A percentile compares a stretch with the other conserved stretches of the same genome.
Conservation (phyloP, 2,797 vertebrate species). For the Molossus molossus region DNA sequence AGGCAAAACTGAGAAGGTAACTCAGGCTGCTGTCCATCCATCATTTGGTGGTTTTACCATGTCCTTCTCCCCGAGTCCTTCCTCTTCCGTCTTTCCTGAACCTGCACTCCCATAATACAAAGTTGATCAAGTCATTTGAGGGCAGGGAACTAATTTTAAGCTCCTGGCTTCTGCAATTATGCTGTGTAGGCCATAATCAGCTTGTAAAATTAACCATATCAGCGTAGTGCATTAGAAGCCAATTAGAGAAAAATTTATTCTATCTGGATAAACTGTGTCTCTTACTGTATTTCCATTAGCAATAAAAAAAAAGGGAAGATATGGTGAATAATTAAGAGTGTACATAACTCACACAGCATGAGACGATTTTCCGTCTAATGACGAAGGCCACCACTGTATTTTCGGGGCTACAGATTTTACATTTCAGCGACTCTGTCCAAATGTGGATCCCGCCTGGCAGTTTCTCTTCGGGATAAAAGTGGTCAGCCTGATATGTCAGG, state of each 20-base stretch:
- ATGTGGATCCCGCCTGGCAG: neutral
- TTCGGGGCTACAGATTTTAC: neutral
- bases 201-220: conserved; percentile 22
- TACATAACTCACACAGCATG: neutral
- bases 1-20: conserved; percentile 10
- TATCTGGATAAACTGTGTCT: neutral
- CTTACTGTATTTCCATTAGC: neutral
- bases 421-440: neutral
- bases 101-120: neutral
- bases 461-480: conserved; percentile 63
- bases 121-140: neutral
- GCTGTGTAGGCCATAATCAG: neutral
- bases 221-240: neutral
- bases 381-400: neutral
- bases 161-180: neutral
- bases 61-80: neutral
- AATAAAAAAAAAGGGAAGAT: neutral
- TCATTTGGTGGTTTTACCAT: neutral
- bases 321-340: neutral
- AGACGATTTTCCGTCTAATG: neutral
- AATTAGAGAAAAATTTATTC: neutral
- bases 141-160: neutral
- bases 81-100: neutral
- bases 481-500: conserved; percentile 47
- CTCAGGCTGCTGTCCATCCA: neutral